phyloP scores from a whole-genome alignment of 53 echinoderm and acorn worm species.

The Paracentrotus lividus region DNA sequence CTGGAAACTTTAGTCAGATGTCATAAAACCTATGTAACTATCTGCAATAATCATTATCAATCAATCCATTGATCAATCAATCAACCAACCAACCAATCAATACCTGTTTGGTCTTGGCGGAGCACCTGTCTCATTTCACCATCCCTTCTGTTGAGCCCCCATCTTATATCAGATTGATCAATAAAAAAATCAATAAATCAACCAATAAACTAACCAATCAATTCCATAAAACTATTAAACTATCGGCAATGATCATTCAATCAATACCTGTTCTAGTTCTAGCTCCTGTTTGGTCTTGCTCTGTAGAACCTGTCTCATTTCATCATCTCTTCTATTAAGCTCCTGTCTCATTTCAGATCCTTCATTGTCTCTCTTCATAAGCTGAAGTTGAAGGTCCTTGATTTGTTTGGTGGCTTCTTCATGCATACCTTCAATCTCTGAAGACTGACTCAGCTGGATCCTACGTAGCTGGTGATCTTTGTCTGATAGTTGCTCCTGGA shows the following conservation, averaged over 20 bases:
- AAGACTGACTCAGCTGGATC: conserved; percentile 80
- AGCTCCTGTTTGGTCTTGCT: conserved; percentile 88
- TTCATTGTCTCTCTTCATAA: conserved; percentile 88
- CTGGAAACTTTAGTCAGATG: no score
- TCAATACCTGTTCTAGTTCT: conserved; percentile 84
- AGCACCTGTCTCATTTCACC: no score
- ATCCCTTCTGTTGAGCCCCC: no score
- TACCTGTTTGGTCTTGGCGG: no score
- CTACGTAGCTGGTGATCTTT: conserved; percentile 87
- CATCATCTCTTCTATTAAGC: conserved; percentile 75
- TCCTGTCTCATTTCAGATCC: conserved; percentile 80
- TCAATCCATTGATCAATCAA: not conserved
- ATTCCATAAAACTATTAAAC: not conserved
- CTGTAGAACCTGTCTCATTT: conserved; percentile 79
- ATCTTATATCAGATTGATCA: not conserved
- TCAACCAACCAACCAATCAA: not conserved
- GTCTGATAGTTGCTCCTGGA: conserved; percentile 82
- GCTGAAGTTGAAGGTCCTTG: conserved; percentile 82
- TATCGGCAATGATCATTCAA: not conserved
- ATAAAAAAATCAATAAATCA: no score
- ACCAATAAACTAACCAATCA: not conserved
- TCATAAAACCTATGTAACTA: no score
- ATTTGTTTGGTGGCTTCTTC: conserved; percentile 81
- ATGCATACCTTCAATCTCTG: conserved; percentile 85
- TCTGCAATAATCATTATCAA: not conserved